These are phyloP conservation scores for Pao palembangensis DNA, from an alignment of 2,113 vertebrate genomes.

Conservation along the genomic window DNA sequence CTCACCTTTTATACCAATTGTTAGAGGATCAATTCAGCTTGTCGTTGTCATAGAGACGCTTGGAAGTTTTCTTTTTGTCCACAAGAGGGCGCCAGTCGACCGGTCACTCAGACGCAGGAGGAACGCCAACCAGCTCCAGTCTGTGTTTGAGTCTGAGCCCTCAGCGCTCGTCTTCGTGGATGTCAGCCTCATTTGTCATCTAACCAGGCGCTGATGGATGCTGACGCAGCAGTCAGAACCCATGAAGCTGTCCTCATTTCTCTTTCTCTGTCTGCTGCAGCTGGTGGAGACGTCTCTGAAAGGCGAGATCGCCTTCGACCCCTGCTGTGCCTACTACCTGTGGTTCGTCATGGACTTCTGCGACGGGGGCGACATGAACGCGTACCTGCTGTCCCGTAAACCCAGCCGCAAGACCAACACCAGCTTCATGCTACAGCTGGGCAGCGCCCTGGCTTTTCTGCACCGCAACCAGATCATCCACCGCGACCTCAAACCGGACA, in stretches of 20 bases:
- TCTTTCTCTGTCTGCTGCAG: conserved; percentile 67
- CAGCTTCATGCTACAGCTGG: conserved; percentile 97
- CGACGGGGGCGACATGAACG: conserved; percentile 96
- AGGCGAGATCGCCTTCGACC: conserved; percentile 94
- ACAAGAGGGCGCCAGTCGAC: too few relatives aligned
- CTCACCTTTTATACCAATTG: too few relatives aligned
- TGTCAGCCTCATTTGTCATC: too few relatives aligned
- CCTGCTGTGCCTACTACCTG: conserved; percentile 91
- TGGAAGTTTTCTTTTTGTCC: too few relatives aligned
- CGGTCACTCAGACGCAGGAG: too few relatives aligned
- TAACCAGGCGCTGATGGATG: too few relatives aligned
- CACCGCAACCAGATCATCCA: conserved; percentile 98
- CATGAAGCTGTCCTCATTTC: neutral
- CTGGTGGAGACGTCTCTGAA: conserved; percentile 96
- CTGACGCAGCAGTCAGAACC: too few relatives aligned
- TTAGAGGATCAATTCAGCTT: too few relatives aligned
- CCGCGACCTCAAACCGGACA: conserved; percentile 95
- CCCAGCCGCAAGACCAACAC: conserved; percentile 94
- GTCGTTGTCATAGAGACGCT: too few relatives aligned
- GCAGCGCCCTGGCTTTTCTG: conserved; percentile 94
- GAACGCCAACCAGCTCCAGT: too few relatives aligned
- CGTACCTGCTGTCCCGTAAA: conserved; percentile 91
- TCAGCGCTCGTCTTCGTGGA: too few relatives aligned
- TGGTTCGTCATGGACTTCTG: conserved; percentile 99
- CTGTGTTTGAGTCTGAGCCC: too few relatives aligned